These are phyloP conservation scores for Lutjanus erythropterus DNA, from an alignment of 2,113 vertebrate genomes.

Conservation along the genomic window DNA sequence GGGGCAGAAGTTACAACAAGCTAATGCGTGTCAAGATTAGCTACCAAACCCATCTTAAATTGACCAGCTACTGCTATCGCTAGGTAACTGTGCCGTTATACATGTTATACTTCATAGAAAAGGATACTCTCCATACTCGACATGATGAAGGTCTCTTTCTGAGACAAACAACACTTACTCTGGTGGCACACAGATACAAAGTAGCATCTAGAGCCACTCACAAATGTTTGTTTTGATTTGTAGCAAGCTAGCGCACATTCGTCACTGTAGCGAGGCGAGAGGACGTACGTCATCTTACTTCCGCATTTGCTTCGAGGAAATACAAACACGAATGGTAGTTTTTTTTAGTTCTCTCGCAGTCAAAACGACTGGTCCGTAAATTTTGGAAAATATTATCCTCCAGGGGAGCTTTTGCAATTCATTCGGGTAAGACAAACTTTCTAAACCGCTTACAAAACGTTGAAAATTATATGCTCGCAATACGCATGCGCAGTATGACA, in stretches of 20 bases:
- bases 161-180: background rate
- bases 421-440: background rate
- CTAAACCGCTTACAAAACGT: background rate
- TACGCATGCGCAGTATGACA: constrained; percentile 40
- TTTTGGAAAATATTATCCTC: fast-evolving
- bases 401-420: fast-evolving
- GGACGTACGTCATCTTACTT: background rate
- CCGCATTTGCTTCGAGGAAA: constrained; percentile 67
- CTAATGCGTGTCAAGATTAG: background rate
- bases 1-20: background rate
- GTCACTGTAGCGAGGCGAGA: constrained; percentile 7
- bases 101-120: constrained; percentile 19
- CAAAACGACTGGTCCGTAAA: background rate
- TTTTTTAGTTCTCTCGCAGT: background rate
- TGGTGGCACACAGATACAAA: background rate
- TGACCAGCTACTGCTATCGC: constrained; percentile 20
- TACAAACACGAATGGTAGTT: too few species aligned
- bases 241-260: background rate
- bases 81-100: background rate
- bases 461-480: background rate
- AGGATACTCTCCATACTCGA: constrained; percentile 86
- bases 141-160: constrained; percentile 54
- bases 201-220: background rate
- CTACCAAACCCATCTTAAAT: constrained; percentile 8
- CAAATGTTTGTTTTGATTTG: constrained; percentile 64